Conservation (phyloP, 2,797 vertebrate species). For the Sebastes cheni region DNA sequence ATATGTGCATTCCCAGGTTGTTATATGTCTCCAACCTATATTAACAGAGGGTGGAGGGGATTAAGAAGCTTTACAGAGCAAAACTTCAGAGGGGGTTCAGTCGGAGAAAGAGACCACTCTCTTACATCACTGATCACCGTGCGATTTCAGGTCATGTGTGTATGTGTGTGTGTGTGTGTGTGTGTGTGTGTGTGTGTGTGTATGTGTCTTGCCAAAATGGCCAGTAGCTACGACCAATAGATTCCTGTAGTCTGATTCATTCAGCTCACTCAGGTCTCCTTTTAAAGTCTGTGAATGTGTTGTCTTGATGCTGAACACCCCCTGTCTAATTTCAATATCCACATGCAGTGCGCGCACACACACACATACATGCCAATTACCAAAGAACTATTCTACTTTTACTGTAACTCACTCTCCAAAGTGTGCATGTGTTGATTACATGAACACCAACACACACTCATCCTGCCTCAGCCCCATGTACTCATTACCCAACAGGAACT, state of each 20-base stretch:
- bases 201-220: constrained; percentile 12
- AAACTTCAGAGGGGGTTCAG: constrained; percentile 1
- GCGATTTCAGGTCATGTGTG: background rate
- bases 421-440: constrained; percentile 15
- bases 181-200: background rate
- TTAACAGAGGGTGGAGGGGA: constrained; percentile 17
- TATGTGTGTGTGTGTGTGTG: background rate
- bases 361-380: background rate
- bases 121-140: constrained; percentile 5
- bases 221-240: constrained; percentile 38
- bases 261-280: constrained; percentile 55
- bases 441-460: constrained; percentile 10
- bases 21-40: constrained; percentile 48
- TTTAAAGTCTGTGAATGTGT: constrained; percentile 68
- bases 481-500: constrained; percentile 66
- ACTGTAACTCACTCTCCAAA: constrained; percentile 4
- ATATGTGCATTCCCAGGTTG: constrained; percentile 33
- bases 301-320: constrained; percentile 11
- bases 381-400: background rate
- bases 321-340: constrained; percentile 26
- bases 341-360: background rate
- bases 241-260: constrained; percentile 62
- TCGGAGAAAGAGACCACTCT: background rate
- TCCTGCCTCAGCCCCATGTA: constrained; percentile 17
- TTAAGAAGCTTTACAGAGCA: constrained; percentile 12